These are phyloP conservation scores for Heterotilapia buettikoferi DNA, from an alignment of 2,113 vertebrate genomes.

Conservation along the genomic window DNA sequence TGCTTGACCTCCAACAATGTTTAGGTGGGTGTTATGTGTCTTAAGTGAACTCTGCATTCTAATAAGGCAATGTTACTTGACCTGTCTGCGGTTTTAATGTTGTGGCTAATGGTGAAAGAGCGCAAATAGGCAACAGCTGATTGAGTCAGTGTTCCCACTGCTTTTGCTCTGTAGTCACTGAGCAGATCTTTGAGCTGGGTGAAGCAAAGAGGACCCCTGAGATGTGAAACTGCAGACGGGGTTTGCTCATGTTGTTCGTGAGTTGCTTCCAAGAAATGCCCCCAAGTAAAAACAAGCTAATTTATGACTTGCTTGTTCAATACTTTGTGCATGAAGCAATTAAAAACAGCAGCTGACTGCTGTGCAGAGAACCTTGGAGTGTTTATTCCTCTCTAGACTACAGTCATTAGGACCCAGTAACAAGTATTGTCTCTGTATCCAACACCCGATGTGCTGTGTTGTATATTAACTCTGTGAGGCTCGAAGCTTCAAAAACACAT, in stretches of 20 bases:
- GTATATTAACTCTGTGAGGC: background rate
- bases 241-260: background rate
- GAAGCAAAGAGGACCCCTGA: background rate
- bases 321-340: background rate
- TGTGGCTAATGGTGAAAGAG: background rate
- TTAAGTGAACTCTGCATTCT: background rate
- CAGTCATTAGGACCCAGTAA: background rate
- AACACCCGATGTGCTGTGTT: background rate
- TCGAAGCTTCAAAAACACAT: background rate
- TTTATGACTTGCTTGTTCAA: background rate
- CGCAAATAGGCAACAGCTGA: background rate
- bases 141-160: background rate
- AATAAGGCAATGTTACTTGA: background rate
- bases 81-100: background rate
- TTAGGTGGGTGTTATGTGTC: background rate
- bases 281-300: background rate
- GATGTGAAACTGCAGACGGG: background rate
- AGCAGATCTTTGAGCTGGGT: conserved; percentile 13
- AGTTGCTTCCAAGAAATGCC: background rate
- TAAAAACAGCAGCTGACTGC: background rate
- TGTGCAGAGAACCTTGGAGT: background rate
- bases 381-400: background rate
- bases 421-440: background rate
- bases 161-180: background rate
- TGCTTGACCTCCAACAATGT: background rate